phyloP scores from a whole-genome alignment of 2,797 vertebrate genomes.

The Mastacembelus armatus region DNA sequence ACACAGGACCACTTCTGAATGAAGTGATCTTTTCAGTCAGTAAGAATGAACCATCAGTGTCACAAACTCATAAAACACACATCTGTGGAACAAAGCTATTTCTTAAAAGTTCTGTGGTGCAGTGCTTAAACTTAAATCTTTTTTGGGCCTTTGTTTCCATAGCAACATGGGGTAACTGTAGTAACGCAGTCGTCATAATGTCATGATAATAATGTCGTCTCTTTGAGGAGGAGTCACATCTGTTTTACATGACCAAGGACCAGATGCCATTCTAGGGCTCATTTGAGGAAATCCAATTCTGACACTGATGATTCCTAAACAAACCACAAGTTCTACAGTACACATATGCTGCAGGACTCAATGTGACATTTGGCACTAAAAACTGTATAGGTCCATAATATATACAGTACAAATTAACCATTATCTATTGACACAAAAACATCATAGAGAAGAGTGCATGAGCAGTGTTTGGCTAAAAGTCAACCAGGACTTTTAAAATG shows the following conservation, averaged over 20 bases:
- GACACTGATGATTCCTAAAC: constrained; percentile 13
- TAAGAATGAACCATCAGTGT: neutral
- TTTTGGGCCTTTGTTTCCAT: constrained; percentile 60
- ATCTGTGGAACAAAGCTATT: constrained; percentile 29
- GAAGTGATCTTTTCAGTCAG: constrained; percentile 51
- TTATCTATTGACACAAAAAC: constrained; percentile 59
- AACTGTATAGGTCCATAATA: constrained; percentile 63
- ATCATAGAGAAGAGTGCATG: constrained; percentile 31
- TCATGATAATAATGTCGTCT: constrained; percentile 43
- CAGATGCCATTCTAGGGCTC: constrained; percentile 7
- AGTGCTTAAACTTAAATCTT: too few species aligned
- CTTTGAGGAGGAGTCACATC: constrained; percentile 7
- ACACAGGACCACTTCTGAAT: constrained; percentile 15
- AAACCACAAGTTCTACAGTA: constrained; percentile 16
- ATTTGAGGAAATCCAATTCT: constrained; percentile 2
- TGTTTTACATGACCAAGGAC: constrained; percentile 17
- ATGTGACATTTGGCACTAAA: constrained; percentile 73
- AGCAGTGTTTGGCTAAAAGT: constrained; percentile 42
- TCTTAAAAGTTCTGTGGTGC: constrained; percentile 12
- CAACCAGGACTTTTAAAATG: constrained; percentile 25
- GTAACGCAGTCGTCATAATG: constrained; percentile 40
- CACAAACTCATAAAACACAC: constrained; percentile 15
- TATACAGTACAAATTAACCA: constrained; percentile 46
- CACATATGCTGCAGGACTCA: constrained; percentile 41
- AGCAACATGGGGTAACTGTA: constrained; percentile 40